phyloP scores from a whole-genome alignment of 2,113 vertebrate genomes.

The Oryctolagus cuniculus region DNA sequence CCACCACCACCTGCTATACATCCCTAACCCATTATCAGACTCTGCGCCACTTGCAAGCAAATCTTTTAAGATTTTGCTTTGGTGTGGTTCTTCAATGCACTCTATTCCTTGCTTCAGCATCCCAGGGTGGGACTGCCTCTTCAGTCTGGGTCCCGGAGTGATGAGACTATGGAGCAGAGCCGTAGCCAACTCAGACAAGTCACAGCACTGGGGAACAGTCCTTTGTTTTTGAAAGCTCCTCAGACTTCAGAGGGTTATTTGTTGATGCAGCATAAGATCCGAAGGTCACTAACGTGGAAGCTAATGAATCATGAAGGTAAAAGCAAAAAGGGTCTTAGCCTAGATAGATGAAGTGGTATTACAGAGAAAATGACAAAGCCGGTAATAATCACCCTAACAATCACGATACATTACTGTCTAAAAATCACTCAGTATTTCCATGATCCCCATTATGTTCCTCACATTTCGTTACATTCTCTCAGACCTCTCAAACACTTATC shows the following conservation, averaged over 20 bases:
- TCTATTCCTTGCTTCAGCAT: background rate
- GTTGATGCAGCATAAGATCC: background rate
- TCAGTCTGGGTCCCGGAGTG: background rate
- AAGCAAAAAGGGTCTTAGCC: background rate
- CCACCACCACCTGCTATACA: background rate
- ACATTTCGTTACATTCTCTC: background rate
- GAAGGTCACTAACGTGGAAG: background rate
- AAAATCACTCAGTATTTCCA: background rate
- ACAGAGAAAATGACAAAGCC: background rate
- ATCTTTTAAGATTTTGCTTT: background rate
- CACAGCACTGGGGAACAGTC: background rate
- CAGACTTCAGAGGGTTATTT: background rate
- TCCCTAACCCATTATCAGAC: background rate
- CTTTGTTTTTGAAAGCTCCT: background rate
- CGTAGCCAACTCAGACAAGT: background rate
- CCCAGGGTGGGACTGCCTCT: background rate
- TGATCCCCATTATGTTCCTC: background rate
- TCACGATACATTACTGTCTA: background rate
- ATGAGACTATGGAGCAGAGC: background rate
- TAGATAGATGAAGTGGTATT: background rate
- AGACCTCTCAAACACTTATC: background rate
- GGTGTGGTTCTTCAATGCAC: background rate
- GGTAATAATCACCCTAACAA: background rate
- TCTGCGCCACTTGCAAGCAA: background rate
- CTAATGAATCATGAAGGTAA: background rate